Percentiles rank a stretch among this genome's conserved stretches.
Evolutionary conservation across 2,797 vertebrate genomes (phyloP).

Genomic region (Alectoris magna): DNA sequence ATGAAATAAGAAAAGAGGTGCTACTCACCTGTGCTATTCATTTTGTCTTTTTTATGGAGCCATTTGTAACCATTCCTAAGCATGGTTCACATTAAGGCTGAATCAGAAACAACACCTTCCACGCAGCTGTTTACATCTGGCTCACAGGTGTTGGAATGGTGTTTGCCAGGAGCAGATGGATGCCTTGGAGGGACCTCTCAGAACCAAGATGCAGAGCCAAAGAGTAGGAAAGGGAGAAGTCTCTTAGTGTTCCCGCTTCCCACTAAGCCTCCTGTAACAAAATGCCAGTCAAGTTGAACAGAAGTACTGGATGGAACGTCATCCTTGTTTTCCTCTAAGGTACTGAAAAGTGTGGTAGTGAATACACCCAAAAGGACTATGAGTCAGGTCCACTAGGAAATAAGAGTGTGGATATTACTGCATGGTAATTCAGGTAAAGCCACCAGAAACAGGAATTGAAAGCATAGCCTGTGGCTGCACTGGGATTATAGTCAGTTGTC

Average conservation of each 20-base stretch:
- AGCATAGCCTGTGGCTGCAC: neutral
- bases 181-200: neutral
- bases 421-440: neutral
- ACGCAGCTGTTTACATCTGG: slow-evolving; percentile 50
- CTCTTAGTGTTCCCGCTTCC: neutral
- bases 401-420: neutral
- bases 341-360: neutral
- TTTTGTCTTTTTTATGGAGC: neutral
- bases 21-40: slow-evolving; percentile 8
- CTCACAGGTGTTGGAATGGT: slow-evolving; percentile 9
- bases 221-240: neutral
- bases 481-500: neutral
- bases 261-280: neutral
- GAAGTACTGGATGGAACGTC: neutral
- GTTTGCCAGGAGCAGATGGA: slow-evolving; percentile 4
- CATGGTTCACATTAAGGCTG: slow-evolving; percentile 1
- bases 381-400: neutral
- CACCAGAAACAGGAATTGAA: neutral
- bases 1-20: slow-evolving; percentile 25
- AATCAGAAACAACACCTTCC: neutral
- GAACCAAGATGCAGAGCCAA: neutral
- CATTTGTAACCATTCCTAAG: neutral
- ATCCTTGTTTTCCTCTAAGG: neutral
- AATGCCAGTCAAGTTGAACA: neutral
- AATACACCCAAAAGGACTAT: neutral